Conservation (phyloP, 2,888 invertebrate species). For the Netelia fuscicornis region DNA sequence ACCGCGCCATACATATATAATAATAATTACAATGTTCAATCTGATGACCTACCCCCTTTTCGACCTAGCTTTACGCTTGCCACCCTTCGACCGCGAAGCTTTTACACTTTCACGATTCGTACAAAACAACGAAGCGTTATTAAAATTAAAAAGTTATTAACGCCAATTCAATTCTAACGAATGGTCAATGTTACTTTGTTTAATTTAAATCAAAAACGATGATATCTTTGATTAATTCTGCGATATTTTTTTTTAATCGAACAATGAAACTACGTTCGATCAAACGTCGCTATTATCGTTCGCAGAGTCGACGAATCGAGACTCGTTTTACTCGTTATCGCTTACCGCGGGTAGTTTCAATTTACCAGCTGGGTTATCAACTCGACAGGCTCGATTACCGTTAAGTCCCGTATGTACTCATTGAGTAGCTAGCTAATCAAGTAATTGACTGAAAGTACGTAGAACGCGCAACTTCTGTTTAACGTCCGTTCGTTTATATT, state of each 20-base stretch:
- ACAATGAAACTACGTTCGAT: background rate
- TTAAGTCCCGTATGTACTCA: constrained; percentile 13
- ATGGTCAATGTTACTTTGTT: background rate
- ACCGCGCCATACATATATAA: background rate
- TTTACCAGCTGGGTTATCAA: constrained; percentile 43
- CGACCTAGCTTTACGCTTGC: constrained; percentile 29
- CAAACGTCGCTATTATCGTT: background rate
- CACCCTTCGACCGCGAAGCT: too few relatives aligned
- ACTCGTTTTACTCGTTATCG: background rate
- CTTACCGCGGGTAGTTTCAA: constrained; percentile 33
- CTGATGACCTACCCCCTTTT: constrained; percentile 24
- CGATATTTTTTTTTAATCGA: background rate
- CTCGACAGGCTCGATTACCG: constrained; percentile 27
- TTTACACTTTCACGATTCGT: background rate
- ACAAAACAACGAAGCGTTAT: background rate
- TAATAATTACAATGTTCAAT: constrained; percentile 33
- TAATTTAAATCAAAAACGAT: background rate
- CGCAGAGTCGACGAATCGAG: background rate
- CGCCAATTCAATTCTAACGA: background rate
- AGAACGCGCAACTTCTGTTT: background rate
- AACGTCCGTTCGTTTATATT: background rate
- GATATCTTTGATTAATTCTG: background rate
- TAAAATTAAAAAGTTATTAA: background rate
- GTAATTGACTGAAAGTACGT: constrained; percentile 20
- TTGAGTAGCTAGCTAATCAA: constrained; percentile 20